Evolutionary conservation across 2,888 invertebrate species (phyloP).

Genomic region (Odontocerum albicorne): DNA sequence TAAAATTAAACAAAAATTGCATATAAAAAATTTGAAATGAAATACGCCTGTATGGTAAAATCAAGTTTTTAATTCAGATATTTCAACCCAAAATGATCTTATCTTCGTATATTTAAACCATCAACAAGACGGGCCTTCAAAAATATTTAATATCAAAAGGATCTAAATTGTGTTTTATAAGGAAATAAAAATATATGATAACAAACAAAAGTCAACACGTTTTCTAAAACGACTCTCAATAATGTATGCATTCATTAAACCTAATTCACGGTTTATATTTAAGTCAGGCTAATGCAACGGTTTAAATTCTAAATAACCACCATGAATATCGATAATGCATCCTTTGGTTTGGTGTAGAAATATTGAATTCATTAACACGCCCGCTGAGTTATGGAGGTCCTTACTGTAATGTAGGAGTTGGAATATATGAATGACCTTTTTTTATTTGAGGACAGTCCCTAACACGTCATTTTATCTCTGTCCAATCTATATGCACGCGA

Average conservation of each 20-base stretch:
- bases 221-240: neutral
- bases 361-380: conserved; percentile 34
- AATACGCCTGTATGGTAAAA: no score
- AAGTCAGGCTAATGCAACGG: conserved; percentile 14
- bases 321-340: conserved; percentile 23
- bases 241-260: conserved; percentile 8
- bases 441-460: conserved; percentile 31
- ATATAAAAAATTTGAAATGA: no score
- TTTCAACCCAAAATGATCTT: no score
- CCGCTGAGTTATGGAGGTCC: conserved; percentile 31
- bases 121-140: no score
- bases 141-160: no score
- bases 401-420: conserved; percentile 26
- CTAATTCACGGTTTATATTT: neutral
- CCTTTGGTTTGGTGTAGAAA: conserved; percentile 24
- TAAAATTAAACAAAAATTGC: no score
- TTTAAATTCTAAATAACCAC: conserved; percentile 22
- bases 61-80: no score
- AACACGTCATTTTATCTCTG: conserved; percentile 30
- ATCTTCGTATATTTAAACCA: no score
- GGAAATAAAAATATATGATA: conserved; percentile 2
- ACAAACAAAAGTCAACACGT: neutral
- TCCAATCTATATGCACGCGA: conserved; percentile 32
- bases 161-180: conserved; percentile 2
- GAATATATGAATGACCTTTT: conserved; percentile 26